These are phyloP conservation scores for Melinaea marsaeus DNA, from an alignment of 2,888 invertebrate species.

Conservation along the genomic window DNA sequence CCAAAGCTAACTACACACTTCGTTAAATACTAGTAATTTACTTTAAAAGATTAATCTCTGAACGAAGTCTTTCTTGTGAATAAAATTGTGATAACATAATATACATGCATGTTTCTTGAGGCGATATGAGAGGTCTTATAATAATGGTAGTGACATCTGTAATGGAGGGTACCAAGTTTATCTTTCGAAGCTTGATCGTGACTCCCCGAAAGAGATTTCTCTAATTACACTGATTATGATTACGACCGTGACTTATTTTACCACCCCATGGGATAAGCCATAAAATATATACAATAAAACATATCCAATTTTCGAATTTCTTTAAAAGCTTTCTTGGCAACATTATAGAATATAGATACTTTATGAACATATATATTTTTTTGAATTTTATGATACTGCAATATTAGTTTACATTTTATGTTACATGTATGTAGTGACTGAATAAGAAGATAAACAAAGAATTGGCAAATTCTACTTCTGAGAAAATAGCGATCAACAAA, in stretches of 20 bases:
- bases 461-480: not conserved
- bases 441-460: not conserved
- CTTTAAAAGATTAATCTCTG: no score
- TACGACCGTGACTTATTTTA: constrained; percentile 37
- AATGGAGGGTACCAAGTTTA: constrained; percentile 69
- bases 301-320: constrained; percentile 18
- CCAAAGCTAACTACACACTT: no score
- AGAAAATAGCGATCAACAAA: no score
- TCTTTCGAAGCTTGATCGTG: constrained; percentile 74
- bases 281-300: constrained; percentile 10
- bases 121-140: constrained; percentile 38
- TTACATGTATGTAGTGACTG: not conserved
- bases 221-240: constrained; percentile 74
- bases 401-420: constrained; percentile 1
- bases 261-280: constrained; percentile 10
- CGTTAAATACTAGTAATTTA: no score
- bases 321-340: constrained; percentile 19
- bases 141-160: constrained; percentile 53
- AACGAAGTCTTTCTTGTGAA: no score
- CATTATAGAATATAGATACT: constrained; percentile 4
- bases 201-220: constrained; percentile 70
- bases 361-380: not conserved
- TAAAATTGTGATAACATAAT: no score
- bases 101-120: constrained; percentile 7
- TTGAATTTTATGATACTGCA: not conserved